phyloP scores from a whole-genome alignment of 2,888 invertebrate genomes.

The Molorchus minor region DNA sequence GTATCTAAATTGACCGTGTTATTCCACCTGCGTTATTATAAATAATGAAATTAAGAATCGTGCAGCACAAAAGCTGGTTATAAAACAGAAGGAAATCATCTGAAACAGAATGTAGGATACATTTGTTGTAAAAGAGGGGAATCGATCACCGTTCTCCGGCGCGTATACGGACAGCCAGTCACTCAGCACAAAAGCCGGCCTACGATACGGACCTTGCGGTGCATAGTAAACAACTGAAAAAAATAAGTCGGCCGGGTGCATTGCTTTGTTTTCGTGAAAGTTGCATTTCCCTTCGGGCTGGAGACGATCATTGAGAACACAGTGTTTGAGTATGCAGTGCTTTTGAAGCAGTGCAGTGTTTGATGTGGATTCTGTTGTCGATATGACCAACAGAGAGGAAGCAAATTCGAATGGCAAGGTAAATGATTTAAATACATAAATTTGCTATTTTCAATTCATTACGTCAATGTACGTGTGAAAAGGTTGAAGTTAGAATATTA shows the following conservation, averaged over 20 bases:
- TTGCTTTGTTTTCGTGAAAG: slow-evolving; percentile 22
- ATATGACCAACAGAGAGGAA: slow-evolving; percentile 27
- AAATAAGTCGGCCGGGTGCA: slow-evolving; percentile 7
- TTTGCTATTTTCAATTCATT: not conserved
- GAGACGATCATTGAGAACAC: not conserved
- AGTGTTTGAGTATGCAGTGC: slow-evolving; percentile 3
- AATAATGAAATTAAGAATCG: too few relatives aligned
- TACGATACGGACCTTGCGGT: not conserved
- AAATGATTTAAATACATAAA: not conserved
- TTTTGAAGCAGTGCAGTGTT: too few relatives aligned
- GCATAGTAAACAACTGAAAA: not conserved
- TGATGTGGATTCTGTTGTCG: too few relatives aligned
- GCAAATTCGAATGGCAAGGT: slow-evolving; percentile 30
- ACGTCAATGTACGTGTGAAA: too few relatives aligned
- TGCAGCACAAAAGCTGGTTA: not conserved
- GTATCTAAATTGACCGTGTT: too few relatives aligned
- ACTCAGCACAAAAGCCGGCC: slow-evolving; percentile 3
- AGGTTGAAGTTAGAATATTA: too few relatives aligned
- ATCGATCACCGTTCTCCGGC: not conserved
- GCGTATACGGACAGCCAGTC: slow-evolving; percentile 3
- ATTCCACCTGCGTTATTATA: too few relatives aligned
- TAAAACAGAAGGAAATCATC: slow-evolving; percentile 7
- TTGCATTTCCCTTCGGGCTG: not conserved
- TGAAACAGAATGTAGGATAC: slow-evolving; percentile 7
- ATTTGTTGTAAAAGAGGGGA: slow-evolving; percentile 6